Evolutionary conservation across 2,797 vertebrate genomes (phyloP), one percentile per base, ranked within the genome.

Genomic region (Antennarius maculatus): DNA sequence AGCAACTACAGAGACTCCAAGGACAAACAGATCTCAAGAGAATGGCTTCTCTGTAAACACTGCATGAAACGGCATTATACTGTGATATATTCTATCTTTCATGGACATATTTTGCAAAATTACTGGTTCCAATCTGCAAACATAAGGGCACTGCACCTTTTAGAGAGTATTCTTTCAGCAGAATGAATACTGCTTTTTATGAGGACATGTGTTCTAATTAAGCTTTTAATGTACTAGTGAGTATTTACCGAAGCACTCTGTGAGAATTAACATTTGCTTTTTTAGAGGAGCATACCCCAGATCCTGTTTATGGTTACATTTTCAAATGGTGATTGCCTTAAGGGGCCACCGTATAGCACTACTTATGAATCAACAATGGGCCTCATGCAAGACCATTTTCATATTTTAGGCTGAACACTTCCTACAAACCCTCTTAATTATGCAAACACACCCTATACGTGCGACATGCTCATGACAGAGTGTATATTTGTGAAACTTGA

Each of bases 21-120:
- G 49, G 59, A 74, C 48, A 28, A 66, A 65, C 28, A 28, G 34
- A 47, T 23, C 56, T 51, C n/a, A 53, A 2, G 29, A 43, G 39
- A 28, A 73, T 63, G 56, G 34, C n/a, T 18, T 28, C 14, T n/a
- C 31, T 34, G 31, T 8, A n/a, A 7, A 46, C 14, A 43, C 37
- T 8, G 1, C 11, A 6, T 23, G n/a, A 16, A 11, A 28, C 18
- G 45, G 17, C 45, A 11, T 49, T 37, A 27, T 5, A 29, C 17
- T 17, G 28, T 8, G 45, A 31, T 12, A 3, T 39, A 51, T 8
- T 37, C 16, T 54, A 8, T 16, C 34, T 27, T 41, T 17, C 17
- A 49, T 17, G 5, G 11, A 1, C 16, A 29, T 29, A 46, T 34
- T 17, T 7, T 12, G n/a, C 1, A 16, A 47, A 7, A 41, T 18